Evolutionary conservation across 2,797 vertebrate species (phyloP).

Genomic region (Gallinago stenura): DNA sequence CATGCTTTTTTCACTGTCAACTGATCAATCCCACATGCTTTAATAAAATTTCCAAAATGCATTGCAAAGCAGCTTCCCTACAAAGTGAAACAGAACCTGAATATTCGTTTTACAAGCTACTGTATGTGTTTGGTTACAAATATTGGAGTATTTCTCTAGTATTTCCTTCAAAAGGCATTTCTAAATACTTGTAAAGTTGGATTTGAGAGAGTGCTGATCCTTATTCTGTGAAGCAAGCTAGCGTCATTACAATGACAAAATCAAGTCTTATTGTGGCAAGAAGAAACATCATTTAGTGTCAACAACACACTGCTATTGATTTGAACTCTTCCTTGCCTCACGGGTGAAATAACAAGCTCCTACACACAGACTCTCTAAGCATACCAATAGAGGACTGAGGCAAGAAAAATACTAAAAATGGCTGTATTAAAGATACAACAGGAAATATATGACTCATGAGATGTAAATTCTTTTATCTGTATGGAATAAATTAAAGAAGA

Average conservation of each 20-base stretch:
- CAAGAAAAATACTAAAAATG: slow-evolving; percentile 71
- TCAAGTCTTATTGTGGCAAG: slow-evolving; percentile 69
- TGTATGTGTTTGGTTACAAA: not conserved
- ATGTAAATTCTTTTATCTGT: slow-evolving; percentile 73
- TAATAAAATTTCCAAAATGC: not conserved
- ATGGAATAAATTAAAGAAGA: slow-evolving; percentile 56
- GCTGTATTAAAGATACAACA: slow-evolving; percentile 72
- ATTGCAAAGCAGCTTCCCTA: not conserved
- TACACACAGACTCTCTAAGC: slow-evolving; percentile 47
- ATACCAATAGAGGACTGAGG: slow-evolving; percentile 48
- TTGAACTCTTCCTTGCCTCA: slow-evolving; percentile 66
- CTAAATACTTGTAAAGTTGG: slow-evolving; percentile 21
- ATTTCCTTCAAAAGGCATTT: slow-evolving; percentile 5
- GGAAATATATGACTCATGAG: slow-evolving; percentile 70
- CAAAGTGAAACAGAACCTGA: not conserved
- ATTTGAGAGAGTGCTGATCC: slow-evolving; percentile 43
- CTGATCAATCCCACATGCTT: not conserved
- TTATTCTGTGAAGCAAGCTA: slow-evolving; percentile 51
- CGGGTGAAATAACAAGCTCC: slow-evolving; percentile 65
- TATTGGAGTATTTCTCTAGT: slow-evolving; percentile 30
- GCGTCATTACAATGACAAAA: slow-evolving; percentile 70
- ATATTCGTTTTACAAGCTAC: not conserved
- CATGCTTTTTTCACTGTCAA: not conserved
- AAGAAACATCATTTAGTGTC: slow-evolving; percentile 57
- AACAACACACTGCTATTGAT: slow-evolving; percentile 66